These are phyloP conservation scores for Stomorhina lunata DNA, from an alignment of 2,888 invertebrate genomes.

Conservation along the genomic window DNA sequence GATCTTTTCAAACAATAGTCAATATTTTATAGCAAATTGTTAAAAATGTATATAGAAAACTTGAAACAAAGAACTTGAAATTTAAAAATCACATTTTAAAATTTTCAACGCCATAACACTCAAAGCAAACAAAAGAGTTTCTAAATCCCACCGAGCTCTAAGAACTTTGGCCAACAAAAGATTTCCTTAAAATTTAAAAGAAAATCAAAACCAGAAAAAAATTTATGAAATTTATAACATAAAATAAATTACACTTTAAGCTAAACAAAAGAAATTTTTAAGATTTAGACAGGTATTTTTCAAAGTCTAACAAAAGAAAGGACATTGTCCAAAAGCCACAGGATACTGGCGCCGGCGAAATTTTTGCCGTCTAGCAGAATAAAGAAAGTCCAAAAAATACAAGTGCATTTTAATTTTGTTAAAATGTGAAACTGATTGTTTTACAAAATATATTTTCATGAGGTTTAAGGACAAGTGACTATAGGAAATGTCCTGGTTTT, in stretches of 20 bases:
- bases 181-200: background rate
- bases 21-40: background rate
- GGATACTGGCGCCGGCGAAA: constrained; percentile 73
- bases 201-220: constrained; percentile 2
- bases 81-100: background rate
- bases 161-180: background rate
- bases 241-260: background rate
- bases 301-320: background rate
- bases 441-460: background rate
- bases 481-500: background rate
- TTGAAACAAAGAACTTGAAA: background rate
- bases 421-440: background rate
- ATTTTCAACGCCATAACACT: constrained; percentile 10
- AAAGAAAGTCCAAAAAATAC: background rate
- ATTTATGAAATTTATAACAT: background rate
- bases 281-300: constrained; percentile 11
- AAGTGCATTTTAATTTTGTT: background rate
- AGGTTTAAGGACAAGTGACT: background rate
- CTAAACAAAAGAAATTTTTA: background rate
- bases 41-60: too few species aligned
- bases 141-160: background rate
- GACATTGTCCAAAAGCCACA: constrained; percentile 57
- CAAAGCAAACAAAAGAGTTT: background rate
- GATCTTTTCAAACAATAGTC: background rate
- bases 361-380: constrained; percentile 64